Conservation (phyloP, 1,140 invertebrate species). For the Platorchestia sp. region DNA sequence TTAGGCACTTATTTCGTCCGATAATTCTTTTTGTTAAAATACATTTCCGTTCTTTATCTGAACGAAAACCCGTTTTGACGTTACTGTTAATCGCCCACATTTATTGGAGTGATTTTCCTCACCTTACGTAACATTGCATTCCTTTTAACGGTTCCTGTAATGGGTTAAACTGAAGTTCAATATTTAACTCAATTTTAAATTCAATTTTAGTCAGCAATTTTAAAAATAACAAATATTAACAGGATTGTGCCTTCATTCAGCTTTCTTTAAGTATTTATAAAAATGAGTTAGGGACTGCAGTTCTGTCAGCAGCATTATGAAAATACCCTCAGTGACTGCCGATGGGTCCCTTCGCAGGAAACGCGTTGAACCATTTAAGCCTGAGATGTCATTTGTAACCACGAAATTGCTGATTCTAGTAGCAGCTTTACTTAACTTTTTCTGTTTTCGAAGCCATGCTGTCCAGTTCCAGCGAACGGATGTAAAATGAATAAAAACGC, state of each 20-base stretch:
- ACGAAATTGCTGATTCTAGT: not conserved
- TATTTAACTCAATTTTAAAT: too few relatives aligned
- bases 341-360: too few relatives aligned
- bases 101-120: not conserved
- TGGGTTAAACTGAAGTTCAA: too few relatives aligned
- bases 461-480: not conserved
- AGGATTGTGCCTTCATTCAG: not conserved
- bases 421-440: not conserved
- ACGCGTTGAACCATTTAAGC: not conserved
- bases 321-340: too few relatives aligned
- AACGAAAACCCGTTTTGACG: not conserved
- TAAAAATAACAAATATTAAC: too few relatives aligned
- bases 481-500: not conserved
- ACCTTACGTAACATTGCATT: too few relatives aligned
- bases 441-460: not conserved
- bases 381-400: not conserved
- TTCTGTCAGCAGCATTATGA: too few relatives aligned
- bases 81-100: not conserved
- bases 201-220: too few relatives aligned
- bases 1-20: not conserved
- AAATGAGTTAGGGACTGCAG: too few relatives aligned
- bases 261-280: too few relatives aligned
- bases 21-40: not conserved
- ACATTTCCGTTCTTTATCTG: not conserved
- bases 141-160: too few relatives aligned